Percentiles rank a stretch among this genome's conserved stretches.
Conservation (phyloP, 2,888 invertebrate genomes). For the Aphidoletes aphidimyza region DNA sequence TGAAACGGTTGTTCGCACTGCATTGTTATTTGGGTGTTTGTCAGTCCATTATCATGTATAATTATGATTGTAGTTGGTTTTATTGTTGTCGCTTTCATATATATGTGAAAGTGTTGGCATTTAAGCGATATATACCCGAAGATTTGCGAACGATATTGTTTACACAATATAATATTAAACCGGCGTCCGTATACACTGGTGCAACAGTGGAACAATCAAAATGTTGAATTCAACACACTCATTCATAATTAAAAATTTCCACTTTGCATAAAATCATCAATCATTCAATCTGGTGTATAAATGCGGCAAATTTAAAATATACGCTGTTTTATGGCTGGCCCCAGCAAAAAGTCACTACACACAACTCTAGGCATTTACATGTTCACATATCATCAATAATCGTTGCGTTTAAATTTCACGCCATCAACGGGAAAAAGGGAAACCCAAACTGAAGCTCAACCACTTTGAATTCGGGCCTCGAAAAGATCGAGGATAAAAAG, state of each 20-base stretch:
- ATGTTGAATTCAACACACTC: not conserved
- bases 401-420: not conserved
- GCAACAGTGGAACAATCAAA: constrained; percentile 1
- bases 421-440: not conserved
- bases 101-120: constrained; percentile 53
- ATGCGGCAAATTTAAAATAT: too few species aligned
- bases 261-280: constrained; percentile 54
- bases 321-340: not conserved
- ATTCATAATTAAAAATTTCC: constrained; percentile 43
- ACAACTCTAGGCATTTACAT: too few species aligned
- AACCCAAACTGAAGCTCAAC: too few species aligned
- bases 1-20: not conserved
- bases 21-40: constrained; percentile 37
- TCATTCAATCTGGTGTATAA: constrained; percentile 46
- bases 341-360: too few species aligned
- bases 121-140: not conserved
- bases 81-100: not conserved
- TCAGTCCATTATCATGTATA: constrained; percentile 52
- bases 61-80: constrained; percentile 51
- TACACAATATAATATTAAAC: not conserved
- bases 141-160: not conserved
- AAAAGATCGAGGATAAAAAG: not conserved
- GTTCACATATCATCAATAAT: constrained; percentile 51
- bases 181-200: not conserved
- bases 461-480: not conserved